Base-by-base conservation (phyloP, 2,888 invertebrate species). In the Catocala nupta region DNA sequence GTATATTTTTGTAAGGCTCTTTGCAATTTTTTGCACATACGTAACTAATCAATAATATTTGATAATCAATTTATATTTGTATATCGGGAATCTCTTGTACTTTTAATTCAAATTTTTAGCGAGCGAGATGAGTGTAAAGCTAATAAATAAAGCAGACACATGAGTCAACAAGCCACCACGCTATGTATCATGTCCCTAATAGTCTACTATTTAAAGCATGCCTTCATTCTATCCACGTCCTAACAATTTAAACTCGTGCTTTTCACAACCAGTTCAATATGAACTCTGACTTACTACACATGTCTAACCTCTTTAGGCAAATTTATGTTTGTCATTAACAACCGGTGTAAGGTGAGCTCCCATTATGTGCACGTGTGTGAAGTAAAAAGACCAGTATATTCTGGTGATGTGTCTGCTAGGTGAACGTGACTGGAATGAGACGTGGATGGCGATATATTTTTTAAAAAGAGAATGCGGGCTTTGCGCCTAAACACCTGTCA, bases 391-490 rank as follows among this genome's bases (percentile, higher is more conserved):
- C 77, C 80, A 73, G 42, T n/a, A 66, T 77, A 81, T 63, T 75
- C 59, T 80, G 83, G 85, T 55, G 55, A 42, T 13, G 45, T 73
- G 67, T 76, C 6, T 73, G 77, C 75, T 77, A 77, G 69, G 66
- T 59, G 81, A 78, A 89, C 90, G 90, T 90, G 90, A 89, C 85
- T 63, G 62, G 90, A 85, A 89, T 89, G 77, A 77, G 78, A 77
- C 81, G 63, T 57, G 9, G 63, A 74, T 68, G 63, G 69, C 68
- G 78, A 80, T 80, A 77, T 76, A 77, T 82, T 84, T 61, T 84
- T 88, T 78, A 72, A 85, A 85, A 85, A 82, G 80, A 84, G 86
- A 86, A 89, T 89, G 90, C 89, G 90, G 89, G 90, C 81, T 83
- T 83, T 78, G 83, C 87, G 87, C 84, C 84, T 82, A 81, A 84